Evolutionary conservation across 2,113 vertebrate species (phyloP).

Genomic region (Solea senegalensis): DNA sequence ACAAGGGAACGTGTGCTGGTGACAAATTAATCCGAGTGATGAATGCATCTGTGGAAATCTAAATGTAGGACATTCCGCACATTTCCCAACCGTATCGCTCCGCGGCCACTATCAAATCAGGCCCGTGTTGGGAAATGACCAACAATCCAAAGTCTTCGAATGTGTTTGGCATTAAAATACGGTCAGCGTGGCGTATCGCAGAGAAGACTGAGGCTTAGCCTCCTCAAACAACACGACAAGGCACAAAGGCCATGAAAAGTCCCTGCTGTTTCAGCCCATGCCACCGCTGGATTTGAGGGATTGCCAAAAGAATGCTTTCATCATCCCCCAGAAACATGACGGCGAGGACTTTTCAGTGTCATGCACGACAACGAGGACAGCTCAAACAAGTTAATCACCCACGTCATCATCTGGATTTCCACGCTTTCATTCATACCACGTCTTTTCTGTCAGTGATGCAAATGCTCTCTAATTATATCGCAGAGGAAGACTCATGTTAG

Average conservation of each 20-base stretch:
- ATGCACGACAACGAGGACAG: constrained; percentile 35
- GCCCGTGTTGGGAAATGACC: constrained; percentile 55
- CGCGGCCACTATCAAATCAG: constrained; percentile 43
- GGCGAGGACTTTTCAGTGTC: constrained; percentile 56
- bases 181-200: constrained; percentile 51
- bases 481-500: constrained; percentile 21
- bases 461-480: constrained; percentile 23
- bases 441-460: background rate
- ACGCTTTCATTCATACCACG: background rate
- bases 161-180: constrained; percentile 59
- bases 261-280: constrained; percentile 68
- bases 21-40: constrained; percentile 30
- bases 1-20: constrained; percentile 20
- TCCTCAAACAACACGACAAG: constrained; percentile 70
- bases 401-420: constrained; percentile 35
- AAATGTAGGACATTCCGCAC: constrained; percentile 62
- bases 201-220: constrained; percentile 66
- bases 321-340: constrained; percentile 70
- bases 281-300: constrained; percentile 70
- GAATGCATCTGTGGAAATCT: constrained; percentile 31
- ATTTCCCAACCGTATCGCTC: constrained; percentile 40
- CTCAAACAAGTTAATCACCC: constrained; percentile 62
- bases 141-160: constrained; percentile 63
- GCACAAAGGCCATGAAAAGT: constrained; percentile 72
- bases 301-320: constrained; percentile 83